Conservation (phyloP, 2,797 vertebrate genomes). For the Anguilla pacifica region DNA sequence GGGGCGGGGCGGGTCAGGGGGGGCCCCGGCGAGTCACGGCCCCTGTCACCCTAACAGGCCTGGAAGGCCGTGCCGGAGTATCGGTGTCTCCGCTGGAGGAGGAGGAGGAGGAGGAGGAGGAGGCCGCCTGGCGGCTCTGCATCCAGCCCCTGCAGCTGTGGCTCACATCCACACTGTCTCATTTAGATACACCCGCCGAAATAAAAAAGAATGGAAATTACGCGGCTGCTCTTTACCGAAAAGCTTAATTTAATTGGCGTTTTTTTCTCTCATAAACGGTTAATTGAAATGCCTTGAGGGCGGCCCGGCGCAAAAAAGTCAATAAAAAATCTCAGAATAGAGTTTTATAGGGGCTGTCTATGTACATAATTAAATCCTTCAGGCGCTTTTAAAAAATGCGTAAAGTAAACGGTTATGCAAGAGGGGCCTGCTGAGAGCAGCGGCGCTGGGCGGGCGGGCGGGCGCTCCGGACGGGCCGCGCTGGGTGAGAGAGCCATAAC, state of each 20-base stretch:
- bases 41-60: conserved; percentile 54
- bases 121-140: conserved; percentile 48
- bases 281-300: conserved; percentile 96
- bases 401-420: conserved; percentile 96
- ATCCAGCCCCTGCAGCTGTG: conserved; percentile 60
- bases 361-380: conserved; percentile 98
- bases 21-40: conserved; percentile 44
- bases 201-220: conserved; percentile 68
- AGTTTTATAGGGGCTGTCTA: conserved; percentile 96
- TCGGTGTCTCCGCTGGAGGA: conserved; percentile 46
- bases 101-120: too few species aligned
- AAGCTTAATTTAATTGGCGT: conserved; percentile 88
- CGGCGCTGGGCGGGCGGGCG: conserved; percentile 68
- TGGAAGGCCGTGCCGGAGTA: conserved; percentile 48
- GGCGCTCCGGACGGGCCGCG: conserved; percentile 49
- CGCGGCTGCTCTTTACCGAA: conserved; percentile 86
- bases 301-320: conserved; percentile 84
- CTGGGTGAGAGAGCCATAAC: conserved; percentile 81
- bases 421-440: conserved; percentile 87
- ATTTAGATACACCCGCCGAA: conserved; percentile 75
- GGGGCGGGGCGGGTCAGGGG: conserved; percentile 62
- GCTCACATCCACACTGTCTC: conserved; percentile 76
- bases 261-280: conserved; percentile 86
- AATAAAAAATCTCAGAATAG: conserved; percentile 97
- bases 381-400: conserved; percentile 88